Conservation (phyloP, 1,140 invertebrate species). For the Pygmarrhopalites habei region DNA sequence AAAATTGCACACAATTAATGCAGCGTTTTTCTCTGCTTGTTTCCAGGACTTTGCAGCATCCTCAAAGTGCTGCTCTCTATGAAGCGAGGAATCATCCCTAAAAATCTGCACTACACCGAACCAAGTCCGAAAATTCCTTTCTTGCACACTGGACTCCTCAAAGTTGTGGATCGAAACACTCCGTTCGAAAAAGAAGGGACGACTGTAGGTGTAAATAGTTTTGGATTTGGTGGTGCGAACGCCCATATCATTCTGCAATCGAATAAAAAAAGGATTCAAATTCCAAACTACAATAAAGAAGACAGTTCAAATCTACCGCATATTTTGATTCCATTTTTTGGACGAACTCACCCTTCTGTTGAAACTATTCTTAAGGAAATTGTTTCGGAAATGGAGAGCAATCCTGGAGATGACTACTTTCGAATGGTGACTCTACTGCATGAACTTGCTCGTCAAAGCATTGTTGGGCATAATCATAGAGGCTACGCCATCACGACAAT, state of each 20-base stretch:
- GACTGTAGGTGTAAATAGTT: slow-evolving; percentile 29
- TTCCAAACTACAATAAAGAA: too few species aligned
- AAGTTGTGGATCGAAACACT: slow-evolving; percentile 39
- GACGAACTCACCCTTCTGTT: slow-evolving; percentile 49
- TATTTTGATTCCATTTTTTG: slow-evolving; percentile 45
- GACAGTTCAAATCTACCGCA: too few species aligned
- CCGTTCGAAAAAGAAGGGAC: slow-evolving; percentile 35
- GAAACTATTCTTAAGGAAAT: not conserved
- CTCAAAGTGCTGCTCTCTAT: slow-evolving; percentile 65
- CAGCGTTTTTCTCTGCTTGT: too few species aligned
- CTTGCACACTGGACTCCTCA: slow-evolving; percentile 56
- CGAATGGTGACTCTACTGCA: not conserved
- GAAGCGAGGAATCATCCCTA: slow-evolving; percentile 48
- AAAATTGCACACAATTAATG: too few species aligned
- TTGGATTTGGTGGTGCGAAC: slow-evolving; percentile 21
- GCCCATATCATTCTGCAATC: slow-evolving; percentile 1
- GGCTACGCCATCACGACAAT: not conserved
- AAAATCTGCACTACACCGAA: slow-evolving; percentile 52
- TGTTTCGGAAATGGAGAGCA: not conserved
- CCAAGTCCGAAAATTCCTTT: slow-evolving; percentile 59
- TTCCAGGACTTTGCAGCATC: slow-evolving; percentile 69
- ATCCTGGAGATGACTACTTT: not conserved
- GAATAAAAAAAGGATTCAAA: not conserved
- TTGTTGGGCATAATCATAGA: not conserved
- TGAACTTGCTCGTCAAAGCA: not conserved